A percentile compares a stretch with the other conserved stretches of the same genome.
Evolutionary conservation across 2,888 invertebrate species (phyloP).

Genomic region (Sussaba pulchella): DNA sequence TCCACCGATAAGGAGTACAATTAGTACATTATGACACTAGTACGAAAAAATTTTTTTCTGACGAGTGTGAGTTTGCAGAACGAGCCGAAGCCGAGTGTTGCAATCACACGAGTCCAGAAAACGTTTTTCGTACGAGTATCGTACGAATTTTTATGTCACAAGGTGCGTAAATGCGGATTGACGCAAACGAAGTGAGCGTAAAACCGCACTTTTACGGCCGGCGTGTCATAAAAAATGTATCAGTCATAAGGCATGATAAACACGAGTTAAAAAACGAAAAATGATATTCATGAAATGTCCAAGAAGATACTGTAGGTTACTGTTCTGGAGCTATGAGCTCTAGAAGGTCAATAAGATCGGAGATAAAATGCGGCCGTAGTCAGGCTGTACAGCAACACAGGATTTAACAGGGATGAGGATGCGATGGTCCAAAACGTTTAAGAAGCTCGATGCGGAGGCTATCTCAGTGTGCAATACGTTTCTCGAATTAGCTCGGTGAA

Average conservation of each 20-base stretch:
- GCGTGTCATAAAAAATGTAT: too few species aligned
- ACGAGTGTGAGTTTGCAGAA: too few species aligned
- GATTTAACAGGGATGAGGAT: constrained; percentile 23
- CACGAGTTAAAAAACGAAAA: constrained; percentile 18
- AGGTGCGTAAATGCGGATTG: too few species aligned
- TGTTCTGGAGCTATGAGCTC: constrained; percentile 29
- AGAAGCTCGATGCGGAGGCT: constrained; percentile 47
- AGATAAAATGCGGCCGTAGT: constrained; percentile 58
- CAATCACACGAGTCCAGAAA: too few species aligned
- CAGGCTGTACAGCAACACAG: constrained; percentile 6
- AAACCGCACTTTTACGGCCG: too few species aligned
- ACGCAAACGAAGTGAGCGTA: too few species aligned
- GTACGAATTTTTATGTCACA: too few species aligned
- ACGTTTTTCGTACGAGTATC: too few species aligned
- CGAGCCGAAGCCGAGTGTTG: too few species aligned
- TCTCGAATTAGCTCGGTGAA: constrained; percentile 37
- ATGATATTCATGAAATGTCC: constrained; percentile 20
- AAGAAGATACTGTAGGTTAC: constrained; percentile 18
- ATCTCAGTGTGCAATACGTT: constrained; percentile 52
- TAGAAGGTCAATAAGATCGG: constrained; percentile 59
- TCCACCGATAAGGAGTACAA: too few species aligned
- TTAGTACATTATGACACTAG: too few species aligned
- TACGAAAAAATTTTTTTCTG: too few species aligned
- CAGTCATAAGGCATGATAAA: constrained; percentile 3
- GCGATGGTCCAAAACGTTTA: constrained; percentile 50